Evolutionary conservation across 2,113 vertebrate species (phyloP).

Genomic region (Ictalurus punctatus): DNA sequence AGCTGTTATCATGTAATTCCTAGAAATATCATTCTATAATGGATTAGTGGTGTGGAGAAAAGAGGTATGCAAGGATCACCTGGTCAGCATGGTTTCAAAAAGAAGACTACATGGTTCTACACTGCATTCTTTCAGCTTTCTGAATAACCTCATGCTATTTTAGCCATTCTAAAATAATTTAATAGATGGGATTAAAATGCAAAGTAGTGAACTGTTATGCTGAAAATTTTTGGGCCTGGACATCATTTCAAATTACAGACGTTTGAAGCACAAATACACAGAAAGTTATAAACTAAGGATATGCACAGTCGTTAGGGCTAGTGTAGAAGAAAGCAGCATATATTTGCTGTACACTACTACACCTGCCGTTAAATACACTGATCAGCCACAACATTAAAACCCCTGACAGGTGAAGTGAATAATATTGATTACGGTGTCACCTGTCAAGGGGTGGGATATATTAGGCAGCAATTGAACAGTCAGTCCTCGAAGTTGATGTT

Average conservation of each 20-base stretch:
- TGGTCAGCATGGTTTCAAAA: background rate
- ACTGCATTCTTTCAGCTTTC: background rate
- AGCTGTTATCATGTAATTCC: constrained; percentile 57
- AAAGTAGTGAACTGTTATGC: background rate
- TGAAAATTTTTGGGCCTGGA: background rate
- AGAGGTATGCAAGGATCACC: background rate
- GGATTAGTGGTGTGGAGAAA: background rate
- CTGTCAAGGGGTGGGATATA: too few relatives aligned
- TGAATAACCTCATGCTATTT: background rate
- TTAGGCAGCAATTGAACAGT: too few relatives aligned
- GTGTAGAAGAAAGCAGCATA: background rate
- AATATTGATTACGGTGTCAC: too few relatives aligned
- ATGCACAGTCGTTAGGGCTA: background rate
- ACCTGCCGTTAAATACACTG: background rate
- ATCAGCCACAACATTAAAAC: too few relatives aligned
- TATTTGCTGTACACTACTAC: background rate
- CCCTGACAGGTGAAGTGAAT: too few relatives aligned
- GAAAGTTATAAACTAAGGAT: background rate
- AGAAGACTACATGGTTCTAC: background rate
- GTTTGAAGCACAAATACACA: too few relatives aligned
- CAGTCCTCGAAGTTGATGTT: too few relatives aligned
- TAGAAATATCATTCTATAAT: constrained; percentile 54
- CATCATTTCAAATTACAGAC: background rate
- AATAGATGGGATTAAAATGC: too few relatives aligned
- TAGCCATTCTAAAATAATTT: background rate